Evolutionary conservation across 2,797 vertebrate genomes (phyloP), one percentile per base, ranked within the genome.

Genomic region (Microchirus variegatus): DNA sequence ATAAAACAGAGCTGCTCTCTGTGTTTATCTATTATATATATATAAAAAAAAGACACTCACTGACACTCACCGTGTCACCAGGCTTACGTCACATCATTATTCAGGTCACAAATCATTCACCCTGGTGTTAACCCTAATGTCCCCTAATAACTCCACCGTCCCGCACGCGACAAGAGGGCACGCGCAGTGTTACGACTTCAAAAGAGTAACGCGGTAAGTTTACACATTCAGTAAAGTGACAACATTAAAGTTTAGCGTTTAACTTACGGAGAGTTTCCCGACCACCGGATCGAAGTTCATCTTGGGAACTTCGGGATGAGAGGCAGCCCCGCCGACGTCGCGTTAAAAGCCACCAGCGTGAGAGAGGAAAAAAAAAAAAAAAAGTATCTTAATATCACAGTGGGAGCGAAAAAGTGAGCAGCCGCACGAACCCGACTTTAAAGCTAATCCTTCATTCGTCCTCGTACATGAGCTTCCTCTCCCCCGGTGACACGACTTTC

Each of bases 201-300:
- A 22, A 22, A 5, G 12, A 15, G 5, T 42, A 42, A n/a, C 15
- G n/a, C 10, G 16, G 15, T 16, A 1, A 44, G 2, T 6, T 38
- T 5, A 41, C 42, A 44, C 15, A 16, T 9, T n/a, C 15, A n/a
- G 8, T n/a, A 13, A 42, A 42, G 40, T 14, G 15, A 50, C 8
- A 1, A 31, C 3, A 14, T 5, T 2, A 7, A 6, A 7, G 1
- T 16, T 16, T 12, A 5, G 16, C 10, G 53, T 75, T 58, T 72
- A 87, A 87, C 89, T 91, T 50, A 92, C 90, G 13, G 9, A 53
- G 59, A 85, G 42, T 77, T 81, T 84, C 15, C 82, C 67, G 75
- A 81, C 19, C 87, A 54, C 62, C 78, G 81, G 73, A 77, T 16
- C 83, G 78, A 87, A 87, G 89, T 81, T 89, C 90, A 92, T 92